phyloP scores from a whole-genome alignment of 2,797 vertebrate genomes.

The Peromyscus aztecus region DNA sequence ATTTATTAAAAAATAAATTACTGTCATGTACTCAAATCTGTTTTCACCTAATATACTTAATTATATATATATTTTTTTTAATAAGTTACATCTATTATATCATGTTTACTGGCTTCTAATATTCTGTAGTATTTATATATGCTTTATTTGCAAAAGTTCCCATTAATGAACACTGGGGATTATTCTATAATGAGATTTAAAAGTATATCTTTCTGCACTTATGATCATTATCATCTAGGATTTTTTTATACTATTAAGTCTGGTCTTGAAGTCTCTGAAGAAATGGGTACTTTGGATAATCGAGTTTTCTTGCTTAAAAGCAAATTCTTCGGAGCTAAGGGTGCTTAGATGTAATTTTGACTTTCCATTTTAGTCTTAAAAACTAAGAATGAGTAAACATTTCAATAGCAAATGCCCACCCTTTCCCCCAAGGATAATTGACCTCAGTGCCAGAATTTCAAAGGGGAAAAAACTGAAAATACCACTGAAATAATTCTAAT shows the following conservation, averaged over 20 bases:
- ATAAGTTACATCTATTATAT: neutral
- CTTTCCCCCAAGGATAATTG: neutral
- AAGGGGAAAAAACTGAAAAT: slow-evolving; percentile 58
- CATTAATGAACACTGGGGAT: neutral
- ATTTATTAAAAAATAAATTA: neutral
- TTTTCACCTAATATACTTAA: slow-evolving; percentile 36
- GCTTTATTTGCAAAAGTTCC: slow-evolving; percentile 22
- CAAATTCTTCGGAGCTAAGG: slow-evolving; percentile 57
- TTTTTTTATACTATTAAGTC: neutral
- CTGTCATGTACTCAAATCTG: slow-evolving; percentile 20
- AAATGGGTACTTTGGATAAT: slow-evolving; percentile 39
- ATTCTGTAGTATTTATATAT: slow-evolving; percentile 9
- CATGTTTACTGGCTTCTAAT: neutral
- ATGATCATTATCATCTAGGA: neutral
- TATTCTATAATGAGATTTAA: slow-evolving; percentile 19
- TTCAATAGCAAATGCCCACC: slow-evolving; percentile 6
- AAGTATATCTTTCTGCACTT: slow-evolving; percentile 20
- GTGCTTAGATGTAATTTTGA: slow-evolving; percentile 61
- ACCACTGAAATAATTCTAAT: slow-evolving; percentile 67
- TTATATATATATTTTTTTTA: neutral
- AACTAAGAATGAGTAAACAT: slow-evolving; percentile 69
- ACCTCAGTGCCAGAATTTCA: slow-evolving; percentile 64
- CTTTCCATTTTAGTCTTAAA: slow-evolving; percentile 51
- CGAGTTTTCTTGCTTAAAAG: slow-evolving; percentile 60
- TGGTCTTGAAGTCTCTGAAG: slow-evolving; percentile 64